Conservation (phyloP, 2,888 invertebrate species). For the Stenodera caucasica region DNA sequence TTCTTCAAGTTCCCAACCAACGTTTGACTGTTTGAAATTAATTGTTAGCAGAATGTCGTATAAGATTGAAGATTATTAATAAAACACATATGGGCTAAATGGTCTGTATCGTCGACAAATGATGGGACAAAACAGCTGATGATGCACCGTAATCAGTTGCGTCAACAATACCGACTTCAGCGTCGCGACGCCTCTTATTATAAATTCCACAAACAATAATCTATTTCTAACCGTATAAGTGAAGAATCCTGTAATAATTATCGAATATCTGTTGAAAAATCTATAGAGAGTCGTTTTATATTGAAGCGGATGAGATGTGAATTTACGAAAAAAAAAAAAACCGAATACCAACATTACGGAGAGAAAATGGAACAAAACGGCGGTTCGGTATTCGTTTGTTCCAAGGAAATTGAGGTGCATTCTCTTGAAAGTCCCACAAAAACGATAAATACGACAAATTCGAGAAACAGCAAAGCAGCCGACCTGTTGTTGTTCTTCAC, state of each 20-base stretch:
- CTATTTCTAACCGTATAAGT: background rate
- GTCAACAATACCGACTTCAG: constrained; percentile 24
- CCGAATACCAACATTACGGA: background rate
- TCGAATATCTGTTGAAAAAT: too few relatives aligned
- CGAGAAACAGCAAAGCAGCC: background rate
- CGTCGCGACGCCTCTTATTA: background rate
- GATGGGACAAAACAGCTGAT: constrained; percentile 32
- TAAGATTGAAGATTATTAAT: constrained; percentile 24
- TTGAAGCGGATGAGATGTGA: background rate
- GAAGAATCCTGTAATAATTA: too few relatives aligned
- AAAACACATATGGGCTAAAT: constrained; percentile 34
- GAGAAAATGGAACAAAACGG: background rate
- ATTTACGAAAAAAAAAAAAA: background rate
- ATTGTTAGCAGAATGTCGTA: background rate
- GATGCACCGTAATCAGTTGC: constrained; percentile 24
- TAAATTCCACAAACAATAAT: background rate
- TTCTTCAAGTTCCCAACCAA: background rate
- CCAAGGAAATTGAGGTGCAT: background rate
- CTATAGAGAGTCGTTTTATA: background rate
- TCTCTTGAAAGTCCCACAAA: background rate
- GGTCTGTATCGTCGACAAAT: constrained; percentile 32
- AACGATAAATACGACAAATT: background rate
- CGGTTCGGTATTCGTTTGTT: background rate
- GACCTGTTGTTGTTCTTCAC: background rate
- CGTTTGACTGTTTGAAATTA: background rate